These are phyloP conservation scores for Achroia grisella DNA, from an alignment of 1,140 invertebrate species.

Conservation along the genomic window DNA sequence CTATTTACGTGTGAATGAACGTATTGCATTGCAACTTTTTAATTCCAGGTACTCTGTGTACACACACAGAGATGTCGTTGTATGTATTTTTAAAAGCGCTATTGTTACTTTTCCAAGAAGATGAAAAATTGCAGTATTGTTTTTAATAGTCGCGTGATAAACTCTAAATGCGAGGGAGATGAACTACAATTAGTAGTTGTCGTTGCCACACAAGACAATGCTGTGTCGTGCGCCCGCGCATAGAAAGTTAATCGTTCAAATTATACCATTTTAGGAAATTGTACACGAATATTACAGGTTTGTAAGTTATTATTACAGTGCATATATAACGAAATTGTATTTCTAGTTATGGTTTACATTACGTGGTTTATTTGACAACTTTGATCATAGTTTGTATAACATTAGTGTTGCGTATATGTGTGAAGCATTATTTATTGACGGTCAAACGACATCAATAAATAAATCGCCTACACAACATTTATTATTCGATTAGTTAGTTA, in stretches of 20 bases:
- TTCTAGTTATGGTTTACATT: too few relatives aligned
- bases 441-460: too few relatives aligned
- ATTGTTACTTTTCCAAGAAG: constrained; percentile 3
- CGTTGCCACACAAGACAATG: constrained; percentile 1
- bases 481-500: too few relatives aligned
- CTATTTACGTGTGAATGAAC: too few relatives aligned
- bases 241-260: constrained; percentile 30
- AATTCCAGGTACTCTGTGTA: too few relatives aligned
- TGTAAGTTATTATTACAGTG: constrained; percentile 1
- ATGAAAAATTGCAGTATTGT: background rate
- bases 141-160: constrained; percentile 1
- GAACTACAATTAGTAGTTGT: background rate
- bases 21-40: too few relatives aligned
- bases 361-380: too few relatives aligned
- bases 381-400: too few relatives aligned
- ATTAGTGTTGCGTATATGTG: too few relatives aligned
- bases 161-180: background rate
- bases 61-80: too few relatives aligned
- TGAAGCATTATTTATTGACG: too few relatives aligned
- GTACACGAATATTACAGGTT: background rate
- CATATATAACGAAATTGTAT: background rate
- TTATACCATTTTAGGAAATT: constrained; percentile 18
- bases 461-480: too few relatives aligned
- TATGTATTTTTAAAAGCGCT: background rate
- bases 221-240: constrained; percentile 2